These are phyloP conservation scores for Erpobdella octoculata DNA, from an alignment of 2,888 invertebrate species.

Conservation along the genomic window DNA sequence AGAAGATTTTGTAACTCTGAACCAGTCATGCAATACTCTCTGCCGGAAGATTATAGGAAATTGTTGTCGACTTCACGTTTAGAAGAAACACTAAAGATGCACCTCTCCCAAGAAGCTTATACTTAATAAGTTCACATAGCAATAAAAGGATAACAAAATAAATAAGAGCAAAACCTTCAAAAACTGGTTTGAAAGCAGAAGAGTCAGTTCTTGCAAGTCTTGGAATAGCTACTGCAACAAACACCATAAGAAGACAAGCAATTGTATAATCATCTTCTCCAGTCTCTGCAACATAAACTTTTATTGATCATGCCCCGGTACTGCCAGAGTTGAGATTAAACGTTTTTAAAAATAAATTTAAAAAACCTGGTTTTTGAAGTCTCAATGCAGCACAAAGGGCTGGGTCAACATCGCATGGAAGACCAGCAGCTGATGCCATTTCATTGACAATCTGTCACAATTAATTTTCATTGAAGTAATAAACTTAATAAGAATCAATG, in stretches of 20 bases:
- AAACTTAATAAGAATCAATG: no score
- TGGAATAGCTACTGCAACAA: slow-evolving; percentile 93
- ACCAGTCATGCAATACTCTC: no score
- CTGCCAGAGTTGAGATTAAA: no score
- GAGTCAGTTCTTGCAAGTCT: slow-evolving; percentile 77
- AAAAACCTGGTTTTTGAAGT: slow-evolving; percentile 65
- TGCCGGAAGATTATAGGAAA: no score
- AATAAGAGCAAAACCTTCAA: slow-evolving; percentile 47
- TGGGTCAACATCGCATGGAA: slow-evolving; percentile 87
- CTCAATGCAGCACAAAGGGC: slow-evolving; percentile 81
- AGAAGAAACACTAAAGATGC: no score
- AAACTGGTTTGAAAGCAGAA: slow-evolving; percentile 59
- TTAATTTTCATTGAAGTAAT: no score
- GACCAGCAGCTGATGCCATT: slow-evolving; percentile 92
- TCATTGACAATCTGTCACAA: slow-evolving; percentile 74
- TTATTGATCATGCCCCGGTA: background rate
- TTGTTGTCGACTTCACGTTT: no score
- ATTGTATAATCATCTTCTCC: slow-evolving; percentile 61
- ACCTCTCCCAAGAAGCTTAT: no score
- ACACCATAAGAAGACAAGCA: slow-evolving; percentile 96
- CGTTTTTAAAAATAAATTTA: no score
- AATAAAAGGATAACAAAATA: slow-evolving; percentile 12
- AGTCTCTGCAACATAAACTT: background rate
- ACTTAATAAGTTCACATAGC: no score
- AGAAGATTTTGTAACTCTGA: no score